These are phyloP conservation scores for Drosophila pruinosa DNA, from an alignment of 1,140 invertebrate species.

Conservation along the genomic window DNA sequence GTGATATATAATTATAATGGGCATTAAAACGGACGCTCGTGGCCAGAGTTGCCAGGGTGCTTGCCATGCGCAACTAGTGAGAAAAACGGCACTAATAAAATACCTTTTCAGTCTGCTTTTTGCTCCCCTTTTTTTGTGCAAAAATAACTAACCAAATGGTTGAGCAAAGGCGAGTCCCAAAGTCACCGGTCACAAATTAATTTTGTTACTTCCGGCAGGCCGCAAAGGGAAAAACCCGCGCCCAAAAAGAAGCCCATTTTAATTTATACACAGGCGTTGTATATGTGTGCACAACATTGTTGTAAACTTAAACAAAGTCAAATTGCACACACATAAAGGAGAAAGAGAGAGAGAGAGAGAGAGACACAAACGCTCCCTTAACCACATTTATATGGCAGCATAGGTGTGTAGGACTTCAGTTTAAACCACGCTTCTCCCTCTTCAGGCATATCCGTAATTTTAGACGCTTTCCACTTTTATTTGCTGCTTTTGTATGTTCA, in stretches of 20 bases:
- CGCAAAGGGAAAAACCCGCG: constrained; percentile 11
- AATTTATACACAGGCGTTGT: constrained; percentile 5
- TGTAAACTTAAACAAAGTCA: constrained; percentile 49
- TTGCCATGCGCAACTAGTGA: constrained; percentile 28
- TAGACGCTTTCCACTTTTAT: constrained; percentile 61
- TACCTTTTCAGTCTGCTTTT: background rate
- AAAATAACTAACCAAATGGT: constrained; percentile 38
- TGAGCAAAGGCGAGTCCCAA: constrained; percentile 9
- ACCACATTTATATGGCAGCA: constrained; percentile 14
- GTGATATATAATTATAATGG: constrained; percentile 69
- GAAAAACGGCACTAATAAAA: constrained; percentile 33
- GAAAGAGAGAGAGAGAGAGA: background rate
- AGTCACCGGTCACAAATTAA: constrained; percentile 35
- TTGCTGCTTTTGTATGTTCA: constrained; percentile 62
- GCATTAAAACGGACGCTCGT: constrained; percentile 69
- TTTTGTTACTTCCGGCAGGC: constrained; percentile 40
- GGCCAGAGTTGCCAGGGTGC: constrained; percentile 45
- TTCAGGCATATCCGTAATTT: constrained; percentile 65
- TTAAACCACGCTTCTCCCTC: constrained; percentile 17
- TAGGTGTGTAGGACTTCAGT: constrained; percentile 1
- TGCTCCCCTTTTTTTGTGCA: background rate
- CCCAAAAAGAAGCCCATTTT: constrained; percentile 4
- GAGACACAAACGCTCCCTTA: constrained; percentile 13
- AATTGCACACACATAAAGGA: constrained; percentile 1
- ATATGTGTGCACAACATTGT: constrained; percentile 26